Evolutionary conservation across 2,888 invertebrate genomes (phyloP).

Genomic region (Netelia virgata): DNA sequence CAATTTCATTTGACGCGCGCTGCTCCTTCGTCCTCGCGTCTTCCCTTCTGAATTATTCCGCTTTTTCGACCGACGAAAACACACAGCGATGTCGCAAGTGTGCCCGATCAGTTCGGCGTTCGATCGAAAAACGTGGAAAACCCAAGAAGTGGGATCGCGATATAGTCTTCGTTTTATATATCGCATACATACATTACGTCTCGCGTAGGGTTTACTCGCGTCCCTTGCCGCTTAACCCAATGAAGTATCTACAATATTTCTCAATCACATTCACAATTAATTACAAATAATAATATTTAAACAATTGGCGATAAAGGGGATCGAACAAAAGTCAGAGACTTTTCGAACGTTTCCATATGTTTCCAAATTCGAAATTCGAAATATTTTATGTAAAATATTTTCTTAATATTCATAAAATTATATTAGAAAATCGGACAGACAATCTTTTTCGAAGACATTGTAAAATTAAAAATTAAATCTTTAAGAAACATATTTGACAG

Average conservation of each 20-base stretch:
- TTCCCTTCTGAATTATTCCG: slow-evolving; percentile 59
- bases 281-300: too few relatives aligned
- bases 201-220: slow-evolving; percentile 7
- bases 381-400: too few relatives aligned
- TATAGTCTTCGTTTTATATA: background rate
- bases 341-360: too few relatives aligned
- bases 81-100: background rate
- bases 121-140: slow-evolving; percentile 17
- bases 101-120: slow-evolving; percentile 46
- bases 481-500: too few relatives aligned
- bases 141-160: background rate
- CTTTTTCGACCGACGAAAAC: slow-evolving; percentile 39
- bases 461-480: too few relatives aligned
- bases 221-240: slow-evolving; percentile 1
- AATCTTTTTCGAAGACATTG: too few relatives aligned
- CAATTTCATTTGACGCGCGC: slow-evolving; percentile 65
- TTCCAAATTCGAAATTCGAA: too few relatives aligned
- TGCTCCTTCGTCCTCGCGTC: background rate
- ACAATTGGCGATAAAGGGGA: too few relatives aligned
- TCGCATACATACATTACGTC: background rate
- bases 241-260: background rate
- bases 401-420: too few relatives aligned
- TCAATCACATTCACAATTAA: background rate
- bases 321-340: too few relatives aligned
- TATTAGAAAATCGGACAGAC: too few relatives aligned